Percentiles rank a stretch among this genome's conserved stretches.
These are phyloP conservation scores for Cacatua alba DNA, from an alignment of 2,113 vertebrate species.

Conservation along the genomic window DNA sequence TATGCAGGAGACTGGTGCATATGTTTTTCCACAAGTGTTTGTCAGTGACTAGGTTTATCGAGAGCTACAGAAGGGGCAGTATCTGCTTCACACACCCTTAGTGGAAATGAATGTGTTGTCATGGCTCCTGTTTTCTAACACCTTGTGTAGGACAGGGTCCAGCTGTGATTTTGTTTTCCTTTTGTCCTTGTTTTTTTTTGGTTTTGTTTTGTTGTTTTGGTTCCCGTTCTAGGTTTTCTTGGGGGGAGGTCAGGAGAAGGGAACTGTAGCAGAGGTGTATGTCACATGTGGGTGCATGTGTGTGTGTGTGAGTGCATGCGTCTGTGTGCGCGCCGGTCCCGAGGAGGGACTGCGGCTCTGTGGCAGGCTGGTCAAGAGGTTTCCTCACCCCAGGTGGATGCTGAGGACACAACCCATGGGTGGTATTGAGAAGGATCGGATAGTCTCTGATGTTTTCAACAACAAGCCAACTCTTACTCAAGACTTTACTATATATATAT, in stretches of 20 bases:
- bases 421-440: constrained; percentile 15
- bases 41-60: constrained; percentile 62
- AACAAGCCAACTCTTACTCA: constrained; percentile 75
- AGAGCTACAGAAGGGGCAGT: constrained; percentile 61
- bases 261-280: constrained; percentile 46
- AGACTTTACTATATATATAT: constrained; percentile 38
- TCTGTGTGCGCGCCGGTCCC: background rate
- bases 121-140: constrained; percentile 61
- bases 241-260: constrained; percentile 32
- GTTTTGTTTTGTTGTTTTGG: constrained; percentile 5
- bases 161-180: constrained; percentile 50
- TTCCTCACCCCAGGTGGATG: constrained; percentile 25
- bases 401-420: constrained; percentile 36
- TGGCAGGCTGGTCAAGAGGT: background rate
- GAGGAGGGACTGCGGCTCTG: background rate
- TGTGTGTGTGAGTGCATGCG: rapidly evolving
- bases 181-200: background rate
- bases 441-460: constrained; percentile 71
- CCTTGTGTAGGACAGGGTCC: constrained; percentile 58
- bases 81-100: constrained; percentile 61
- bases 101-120: constrained; percentile 68
- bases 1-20: constrained; percentile 84
- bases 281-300: background rate
- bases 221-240: constrained; percentile 10
- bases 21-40: constrained; percentile 77